These are phyloP conservation scores for Eulacestoma nigropectus DNA, from an alignment of 2,113 vertebrate genomes.

Conservation along the genomic window DNA sequence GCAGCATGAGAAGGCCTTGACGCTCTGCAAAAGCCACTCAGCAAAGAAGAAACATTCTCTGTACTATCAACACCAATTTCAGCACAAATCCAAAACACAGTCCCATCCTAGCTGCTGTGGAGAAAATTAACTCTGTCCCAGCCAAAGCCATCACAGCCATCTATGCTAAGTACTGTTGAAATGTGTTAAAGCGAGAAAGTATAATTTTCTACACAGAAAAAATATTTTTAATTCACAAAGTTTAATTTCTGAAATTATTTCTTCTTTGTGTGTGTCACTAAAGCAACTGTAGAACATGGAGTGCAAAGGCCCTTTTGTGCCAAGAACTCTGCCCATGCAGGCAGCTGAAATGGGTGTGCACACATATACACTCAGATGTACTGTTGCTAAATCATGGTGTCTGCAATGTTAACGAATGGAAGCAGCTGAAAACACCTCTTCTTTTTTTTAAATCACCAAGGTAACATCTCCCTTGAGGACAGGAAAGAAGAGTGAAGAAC, in stretches of 20 bases:
- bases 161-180: background rate
- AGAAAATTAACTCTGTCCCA: background rate
- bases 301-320: background rate
- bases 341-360: accelerated
- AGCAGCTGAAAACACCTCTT: background rate
- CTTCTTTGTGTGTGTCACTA: accelerated
- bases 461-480: background rate
- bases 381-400: background rate
- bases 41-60: background rate
- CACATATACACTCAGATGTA: background rate
- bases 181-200: background rate
- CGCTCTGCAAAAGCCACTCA: background rate
- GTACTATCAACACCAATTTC: background rate
- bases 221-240: background rate
- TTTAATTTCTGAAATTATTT: background rate
- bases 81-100: background rate
- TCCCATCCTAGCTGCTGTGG: background rate
- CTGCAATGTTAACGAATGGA: background rate
- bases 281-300: background rate
- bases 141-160: background rate
- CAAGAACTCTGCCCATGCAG: background rate
- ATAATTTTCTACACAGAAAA: background rate
- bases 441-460: background rate
- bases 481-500: background rate
- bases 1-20: background rate